Evolutionary conservation across 1,140 invertebrate species (phyloP).

Genomic region (Manduca sexta): DNA sequence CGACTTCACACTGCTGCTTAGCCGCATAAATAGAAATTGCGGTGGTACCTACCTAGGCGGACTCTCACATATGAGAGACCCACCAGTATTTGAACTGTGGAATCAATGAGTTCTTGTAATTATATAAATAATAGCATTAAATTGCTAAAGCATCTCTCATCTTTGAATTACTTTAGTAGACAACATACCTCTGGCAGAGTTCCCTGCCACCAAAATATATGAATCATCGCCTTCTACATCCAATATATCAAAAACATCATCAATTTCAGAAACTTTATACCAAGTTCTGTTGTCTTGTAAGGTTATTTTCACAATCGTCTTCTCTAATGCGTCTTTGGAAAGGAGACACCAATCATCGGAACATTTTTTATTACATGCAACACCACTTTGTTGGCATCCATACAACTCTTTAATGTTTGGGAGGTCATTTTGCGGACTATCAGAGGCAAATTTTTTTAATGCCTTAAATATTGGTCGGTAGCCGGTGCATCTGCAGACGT

Average conservation of each 20-base stretch:
- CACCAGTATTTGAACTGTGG: no score
- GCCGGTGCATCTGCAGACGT: constrained; percentile 88
- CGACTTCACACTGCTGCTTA: no score
- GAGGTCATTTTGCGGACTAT: constrained; percentile 22
- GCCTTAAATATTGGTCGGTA: constrained; percentile 87
- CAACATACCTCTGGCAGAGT: constrained; percentile 69
- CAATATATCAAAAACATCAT: constrained; percentile 36
- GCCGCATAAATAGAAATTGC: no score
- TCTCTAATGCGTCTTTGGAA: constrained; percentile 30
- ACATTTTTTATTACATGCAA: no score
- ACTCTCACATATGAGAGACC: no score
- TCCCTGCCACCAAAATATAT: constrained; percentile 74
- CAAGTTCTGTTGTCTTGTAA: constrained; percentile 40
- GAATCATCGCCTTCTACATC: constrained; percentile 19
- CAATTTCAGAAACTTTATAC: constrained; percentile 33
- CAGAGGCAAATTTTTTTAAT: constrained; percentile 79
- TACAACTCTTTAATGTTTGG: constrained; percentile 55
- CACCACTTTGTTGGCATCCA: neutral
- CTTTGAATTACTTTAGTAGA: no score
- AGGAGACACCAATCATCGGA: constrained; percentile 41
- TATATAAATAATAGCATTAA: no score
- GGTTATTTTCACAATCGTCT: constrained; percentile 36
- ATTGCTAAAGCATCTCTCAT: no score
- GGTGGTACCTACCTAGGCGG: no score
- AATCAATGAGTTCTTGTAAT: no score